Evolutionary conservation across 2,888 invertebrate genomes (phyloP), one percentile per base, ranked within the genome.

Genomic region (Pocota personata): DNA sequence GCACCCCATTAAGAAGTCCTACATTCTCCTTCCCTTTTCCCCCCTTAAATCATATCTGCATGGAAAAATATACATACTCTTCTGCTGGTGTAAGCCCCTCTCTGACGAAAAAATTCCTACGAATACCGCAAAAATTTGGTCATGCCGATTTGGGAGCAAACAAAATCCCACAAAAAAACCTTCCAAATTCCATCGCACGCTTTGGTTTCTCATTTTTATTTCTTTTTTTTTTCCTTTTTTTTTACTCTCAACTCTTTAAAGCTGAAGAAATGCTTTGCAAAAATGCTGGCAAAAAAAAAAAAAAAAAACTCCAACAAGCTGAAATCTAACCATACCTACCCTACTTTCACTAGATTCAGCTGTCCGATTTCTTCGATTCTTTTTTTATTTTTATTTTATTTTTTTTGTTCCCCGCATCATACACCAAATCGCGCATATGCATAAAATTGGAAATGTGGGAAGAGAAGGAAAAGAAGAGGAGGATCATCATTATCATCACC

Each of bases 331-430:
- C 72, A 71, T 86, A 77, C 76, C 86, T 86, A 86, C 86, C 86
- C 86, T 86, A 86, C 86, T 86, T 86, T 86, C 86, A 86, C 86
- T 86, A 82, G 72, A 76, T 86, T 86, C 82, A 86, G 86, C 82
- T 86, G 86, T 82, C 86, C 86, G 77, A 86, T 82, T 86, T 86
- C 86, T 86, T 86, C 72, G 72, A 82, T 76, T 82, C 46, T 40
- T 55, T 57, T 46, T 80, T 72, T 55, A 50, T 58, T 30, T 24
- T 71, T 27, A 8, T 12, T 24, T 24, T 12, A 19, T 57, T 67
- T 52, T 43, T 32, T 43, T 40, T 46, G 48, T 50, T 62, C 40
- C 66, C 37, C 37, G 67, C 69, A 62, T 50, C 55, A 16, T 62
- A 30, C 71, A 71, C 64, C 27, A 69, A 79, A 64, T 69, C 48